Conservation (phyloP, 2,888 invertebrate species). For the Agriopis aurantiaria region DNA sequence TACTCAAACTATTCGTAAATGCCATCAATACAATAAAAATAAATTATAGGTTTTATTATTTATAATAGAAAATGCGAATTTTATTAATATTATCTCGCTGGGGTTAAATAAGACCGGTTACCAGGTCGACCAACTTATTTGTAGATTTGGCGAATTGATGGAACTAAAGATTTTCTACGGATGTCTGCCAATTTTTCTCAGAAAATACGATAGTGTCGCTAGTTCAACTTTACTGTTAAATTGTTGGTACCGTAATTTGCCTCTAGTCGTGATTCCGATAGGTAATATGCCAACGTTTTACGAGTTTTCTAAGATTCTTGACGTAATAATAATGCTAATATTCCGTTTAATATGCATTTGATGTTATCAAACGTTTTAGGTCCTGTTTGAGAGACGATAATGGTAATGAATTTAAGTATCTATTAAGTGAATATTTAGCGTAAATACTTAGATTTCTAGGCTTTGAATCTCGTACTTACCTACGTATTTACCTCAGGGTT, state of each 20-base stretch:
- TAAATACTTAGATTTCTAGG: too few species aligned
- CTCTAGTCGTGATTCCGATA: slow-evolving; percentile 11
- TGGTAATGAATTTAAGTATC: slow-evolving; percentile 10
- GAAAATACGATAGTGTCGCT: neutral
- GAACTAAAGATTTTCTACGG: neutral
- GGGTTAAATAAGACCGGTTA: slow-evolving; percentile 23
- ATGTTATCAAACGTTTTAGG: slow-evolving; percentile 24
- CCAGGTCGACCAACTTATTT: neutral
- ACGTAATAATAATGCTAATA: slow-evolving; percentile 31
- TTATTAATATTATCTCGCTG: slow-evolving; percentile 15
- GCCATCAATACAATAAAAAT: neutral
- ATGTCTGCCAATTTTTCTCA: neutral
- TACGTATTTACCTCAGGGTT: neutral
- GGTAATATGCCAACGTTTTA: slow-evolving; percentile 6
- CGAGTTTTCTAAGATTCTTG: slow-evolving; percentile 20
- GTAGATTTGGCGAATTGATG: neutral
- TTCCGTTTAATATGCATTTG: slow-evolving; percentile 21
- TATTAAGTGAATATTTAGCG: too few species aligned
- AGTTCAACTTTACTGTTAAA: neutral
- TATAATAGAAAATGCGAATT: slow-evolving; percentile 14
- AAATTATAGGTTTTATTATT: slow-evolving; percentile 9
- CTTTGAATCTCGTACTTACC: neutral
- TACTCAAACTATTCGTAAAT: neutral
- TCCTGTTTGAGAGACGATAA: slow-evolving; percentile 18
- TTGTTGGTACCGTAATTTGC: neutral